phyloP scores from a whole-genome alignment of 2,113 vertebrate genomes.

The Oreocharis arfaki region DNA sequence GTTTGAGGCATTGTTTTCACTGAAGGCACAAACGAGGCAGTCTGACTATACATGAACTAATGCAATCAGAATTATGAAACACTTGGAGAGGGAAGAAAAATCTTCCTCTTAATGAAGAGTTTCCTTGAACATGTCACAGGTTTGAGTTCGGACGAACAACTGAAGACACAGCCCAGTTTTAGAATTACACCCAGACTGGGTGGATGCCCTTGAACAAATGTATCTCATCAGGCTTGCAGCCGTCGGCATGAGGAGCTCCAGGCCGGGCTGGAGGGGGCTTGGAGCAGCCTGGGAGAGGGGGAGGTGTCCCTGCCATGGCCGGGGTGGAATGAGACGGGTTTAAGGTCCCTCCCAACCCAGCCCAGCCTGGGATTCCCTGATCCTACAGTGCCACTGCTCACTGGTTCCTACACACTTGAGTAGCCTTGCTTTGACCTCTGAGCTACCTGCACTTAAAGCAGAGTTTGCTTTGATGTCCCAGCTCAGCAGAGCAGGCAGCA shows the following conservation, averaged over 20 bases:
- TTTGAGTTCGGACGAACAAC: not conserved
- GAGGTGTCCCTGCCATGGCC: not conserved
- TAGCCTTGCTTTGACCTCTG: not conserved
- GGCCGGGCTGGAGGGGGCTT: not conserved
- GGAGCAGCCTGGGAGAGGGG: not conserved
- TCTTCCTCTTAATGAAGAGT: accelerated
- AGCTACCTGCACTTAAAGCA: not conserved
- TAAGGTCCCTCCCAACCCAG: not conserved
- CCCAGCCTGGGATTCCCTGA: not conserved
- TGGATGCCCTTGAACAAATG: accelerated
- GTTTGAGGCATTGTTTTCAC: not conserved
- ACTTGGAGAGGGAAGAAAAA: not conserved
- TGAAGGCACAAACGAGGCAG: not conserved
- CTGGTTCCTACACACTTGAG: not conserved
- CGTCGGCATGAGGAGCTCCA: not conserved
- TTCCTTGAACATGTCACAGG: not conserved
- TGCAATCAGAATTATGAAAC: not conserved
- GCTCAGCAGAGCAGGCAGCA: not conserved
- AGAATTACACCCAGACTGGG: not conserved
- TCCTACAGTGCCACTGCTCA: not conserved
- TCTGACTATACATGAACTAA: not conserved
- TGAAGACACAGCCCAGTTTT: not conserved
- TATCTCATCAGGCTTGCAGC: not conserved
- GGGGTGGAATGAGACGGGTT: not conserved
- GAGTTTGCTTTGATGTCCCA: not conserved